Conservation (phyloP, 2,113 vertebrate species). For the Pelodiscus sinensis region DNA sequence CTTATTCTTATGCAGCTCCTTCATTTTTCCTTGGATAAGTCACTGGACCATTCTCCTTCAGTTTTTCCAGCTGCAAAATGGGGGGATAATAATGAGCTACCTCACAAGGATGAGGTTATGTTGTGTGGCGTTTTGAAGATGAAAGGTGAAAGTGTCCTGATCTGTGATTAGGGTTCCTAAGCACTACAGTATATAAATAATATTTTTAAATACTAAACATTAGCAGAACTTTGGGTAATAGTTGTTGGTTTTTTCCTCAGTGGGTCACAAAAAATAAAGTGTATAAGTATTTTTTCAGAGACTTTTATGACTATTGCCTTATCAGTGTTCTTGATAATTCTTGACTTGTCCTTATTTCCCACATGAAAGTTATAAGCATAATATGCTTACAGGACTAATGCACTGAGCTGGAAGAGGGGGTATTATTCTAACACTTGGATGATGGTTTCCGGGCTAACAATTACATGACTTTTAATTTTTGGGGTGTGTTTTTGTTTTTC, state of each 20-base stretch:
- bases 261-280: not conserved
- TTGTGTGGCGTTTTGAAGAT: not conserved
- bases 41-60: not conserved
- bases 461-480: not conserved
- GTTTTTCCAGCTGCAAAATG: not conserved
- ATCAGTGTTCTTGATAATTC: not conserved
- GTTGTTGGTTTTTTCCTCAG: not conserved
- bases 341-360: not conserved
- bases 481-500: slow-evolving; percentile 36
- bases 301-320: not conserved
- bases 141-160: not conserved
- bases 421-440: not conserved
- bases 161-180: not conserved
- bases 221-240: not conserved
- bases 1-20: fast-evolving
- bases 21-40: not conserved
- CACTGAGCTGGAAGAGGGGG: not conserved
- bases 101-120: not conserved
- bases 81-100: not conserved
- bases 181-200: not conserved
- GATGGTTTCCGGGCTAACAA: not conserved
- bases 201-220: not conserved
- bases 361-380: not conserved
- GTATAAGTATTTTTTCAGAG: not conserved
- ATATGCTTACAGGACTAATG: not conserved